phyloP scores from a whole-genome alignment of 2,113 vertebrate species.

The Alligator sinensis region DNA sequence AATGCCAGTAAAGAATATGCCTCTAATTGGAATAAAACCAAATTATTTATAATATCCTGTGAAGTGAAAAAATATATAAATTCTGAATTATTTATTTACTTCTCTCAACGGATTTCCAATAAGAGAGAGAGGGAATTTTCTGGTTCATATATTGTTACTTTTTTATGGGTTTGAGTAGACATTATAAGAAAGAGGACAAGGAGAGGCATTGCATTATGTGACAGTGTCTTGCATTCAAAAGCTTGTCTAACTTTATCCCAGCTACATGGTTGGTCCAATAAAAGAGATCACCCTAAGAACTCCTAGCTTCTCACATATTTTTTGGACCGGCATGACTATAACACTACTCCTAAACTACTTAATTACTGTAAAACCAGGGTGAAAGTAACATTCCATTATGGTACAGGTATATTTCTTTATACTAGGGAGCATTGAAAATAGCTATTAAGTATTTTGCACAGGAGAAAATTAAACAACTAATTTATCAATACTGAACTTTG shows the following conservation, averaged over 20 bases:
- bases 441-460: background rate
- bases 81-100: too few species aligned
- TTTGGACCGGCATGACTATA: too few species aligned
- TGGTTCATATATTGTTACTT: background rate
- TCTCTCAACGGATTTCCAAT: background rate
- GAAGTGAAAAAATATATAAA: background rate
- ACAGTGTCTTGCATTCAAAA: background rate
- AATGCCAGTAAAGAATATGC: background rate
- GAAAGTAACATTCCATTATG: background rate
- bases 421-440: background rate
- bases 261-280: too few species aligned
- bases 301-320: too few species aligned
- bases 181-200: background rate
- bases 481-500: background rate
- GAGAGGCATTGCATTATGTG: background rate
- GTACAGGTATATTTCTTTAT: background rate
- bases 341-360: too few species aligned
- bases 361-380: background rate
- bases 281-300: too few species aligned
- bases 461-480: background rate
- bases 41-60: background rate
- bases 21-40: background rate
- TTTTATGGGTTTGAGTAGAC: background rate
- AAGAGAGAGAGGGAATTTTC: background rate
- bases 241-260: background rate